phyloP scores from a whole-genome alignment of 2,888 invertebrate species.

The Lacanobia oleracea region DNA sequence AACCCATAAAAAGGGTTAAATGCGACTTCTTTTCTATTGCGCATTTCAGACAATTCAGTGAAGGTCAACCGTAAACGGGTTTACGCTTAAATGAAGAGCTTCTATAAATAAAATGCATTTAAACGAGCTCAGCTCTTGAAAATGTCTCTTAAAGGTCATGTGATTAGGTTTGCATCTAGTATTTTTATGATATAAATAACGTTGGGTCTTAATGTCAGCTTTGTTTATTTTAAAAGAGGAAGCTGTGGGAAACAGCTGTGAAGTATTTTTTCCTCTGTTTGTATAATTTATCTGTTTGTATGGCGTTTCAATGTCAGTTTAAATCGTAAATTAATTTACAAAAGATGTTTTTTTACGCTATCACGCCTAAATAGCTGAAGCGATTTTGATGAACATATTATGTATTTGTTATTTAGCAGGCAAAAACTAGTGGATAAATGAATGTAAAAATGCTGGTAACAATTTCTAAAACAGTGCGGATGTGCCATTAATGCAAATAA shows the following conservation, averaged over 20 bases:
- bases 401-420: too few relatives aligned
- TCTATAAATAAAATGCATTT: constrained; percentile 47
- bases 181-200: constrained; percentile 29
- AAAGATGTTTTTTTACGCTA: not conserved
- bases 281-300: not conserved
- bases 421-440: not conserved
- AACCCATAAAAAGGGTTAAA: not conserved
- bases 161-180: constrained; percentile 20
- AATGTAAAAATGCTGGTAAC: not conserved
- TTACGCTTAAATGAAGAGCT: constrained; percentile 14
- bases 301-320: not conserved
- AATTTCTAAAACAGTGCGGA: not conserved
- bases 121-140: constrained; percentile 14
- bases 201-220: not conserved
- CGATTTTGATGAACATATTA: too few relatives aligned
- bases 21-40: constrained; percentile 13
- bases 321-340: not conserved
- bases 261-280: not conserved
- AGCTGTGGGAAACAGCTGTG: not conserved
- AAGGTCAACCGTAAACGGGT: constrained; percentile 38
- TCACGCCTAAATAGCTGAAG: not conserved
- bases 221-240: constrained; percentile 1
- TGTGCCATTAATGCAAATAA: not conserved
- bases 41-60: constrained; percentile 8
- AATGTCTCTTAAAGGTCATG: constrained; percentile 43